A percentile compares a stretch with the other conserved stretches of the same genome.
These are phyloP conservation scores for Hydraecia micacea DNA, from an alignment of 2,888 invertebrate species.

Conservation along the genomic window DNA sequence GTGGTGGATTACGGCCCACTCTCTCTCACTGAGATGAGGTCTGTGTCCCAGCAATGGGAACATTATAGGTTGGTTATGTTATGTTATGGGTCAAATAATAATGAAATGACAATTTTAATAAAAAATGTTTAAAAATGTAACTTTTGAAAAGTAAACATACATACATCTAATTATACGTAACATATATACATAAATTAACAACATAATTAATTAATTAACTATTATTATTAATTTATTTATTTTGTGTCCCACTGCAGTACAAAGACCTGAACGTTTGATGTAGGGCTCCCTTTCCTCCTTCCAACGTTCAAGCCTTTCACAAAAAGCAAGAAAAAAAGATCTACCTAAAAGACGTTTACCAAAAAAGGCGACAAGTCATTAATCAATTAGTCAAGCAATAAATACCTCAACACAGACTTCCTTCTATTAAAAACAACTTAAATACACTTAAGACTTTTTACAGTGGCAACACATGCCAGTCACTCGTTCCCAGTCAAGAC, in stretches of 20 bases:
- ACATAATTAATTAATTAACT: too few relatives aligned
- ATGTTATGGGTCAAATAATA: background rate
- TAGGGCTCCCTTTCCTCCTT: background rate
- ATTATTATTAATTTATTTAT: too few relatives aligned
- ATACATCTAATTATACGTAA: background rate
- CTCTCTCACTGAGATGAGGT: too few relatives aligned
- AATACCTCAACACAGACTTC: constrained; percentile 5
- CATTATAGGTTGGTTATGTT: too few relatives aligned
- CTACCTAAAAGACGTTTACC: background rate
- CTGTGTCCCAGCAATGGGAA: too few relatives aligned
- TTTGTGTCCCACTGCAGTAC: background rate
- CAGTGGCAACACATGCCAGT: constrained; percentile 27
- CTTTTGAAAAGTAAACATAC: background rate
- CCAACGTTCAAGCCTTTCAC: background rate
- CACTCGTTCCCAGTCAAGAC: constrained; percentile 20
- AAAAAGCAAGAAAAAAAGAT: background rate
- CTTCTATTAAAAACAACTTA: constrained; percentile 21
- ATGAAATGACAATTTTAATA: background rate
- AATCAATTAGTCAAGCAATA: constrained; percentile 16
- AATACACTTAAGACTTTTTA: constrained; percentile 30
- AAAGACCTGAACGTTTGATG: background rate
- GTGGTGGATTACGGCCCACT: too few relatives aligned
- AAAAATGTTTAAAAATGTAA: background rate
- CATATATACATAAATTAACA: too few relatives aligned
- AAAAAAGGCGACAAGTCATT: background rate